Conservation (phyloP, 2,113 vertebrate genomes). For the Peromyscus maniculatus region DNA sequence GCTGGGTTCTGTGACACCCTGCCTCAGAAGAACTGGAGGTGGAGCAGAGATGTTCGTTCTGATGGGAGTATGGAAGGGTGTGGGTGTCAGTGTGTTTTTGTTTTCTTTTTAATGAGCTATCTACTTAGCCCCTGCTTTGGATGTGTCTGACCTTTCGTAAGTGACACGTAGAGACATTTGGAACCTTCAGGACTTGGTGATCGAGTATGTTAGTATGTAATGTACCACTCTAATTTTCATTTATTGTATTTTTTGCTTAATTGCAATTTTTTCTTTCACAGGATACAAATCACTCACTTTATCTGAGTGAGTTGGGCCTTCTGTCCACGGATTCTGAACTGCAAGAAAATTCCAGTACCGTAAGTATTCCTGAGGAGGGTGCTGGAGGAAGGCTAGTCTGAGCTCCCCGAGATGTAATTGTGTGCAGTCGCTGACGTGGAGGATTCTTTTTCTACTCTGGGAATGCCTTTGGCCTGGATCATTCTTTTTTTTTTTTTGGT, state of each 20-base stretch:
- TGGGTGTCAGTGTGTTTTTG: not conserved
- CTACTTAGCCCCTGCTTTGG: not conserved
- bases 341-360: constrained; percentile 93
- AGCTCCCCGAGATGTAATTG: not conserved
- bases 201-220: constrained; percentile 28
- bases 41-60: not conserved
- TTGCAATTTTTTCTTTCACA: constrained; percentile 82
- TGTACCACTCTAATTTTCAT: constrained; percentile 25
- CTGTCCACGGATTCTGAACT: constrained; percentile 97
- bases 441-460: not conserved
- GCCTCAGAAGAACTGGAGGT: not conserved
- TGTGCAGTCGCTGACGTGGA: not conserved
- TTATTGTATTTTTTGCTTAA: not conserved
- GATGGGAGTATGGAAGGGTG: not conserved
- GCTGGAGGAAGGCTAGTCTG: not conserved
- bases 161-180: constrained; percentile 17
- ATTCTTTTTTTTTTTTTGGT: not conserved
- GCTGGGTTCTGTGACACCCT: not conserved
- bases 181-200: not conserved
- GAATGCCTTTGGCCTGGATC: not conserved
- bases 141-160: not conserved
- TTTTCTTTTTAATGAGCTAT: not conserved
- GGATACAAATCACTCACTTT: constrained; percentile 98
- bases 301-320: constrained; percentile 97
- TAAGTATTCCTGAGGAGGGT: constrained; percentile 85